Percentiles rank a stretch among this genome's conserved stretches.
These are phyloP conservation scores for Dorcus hopei DNA, from an alignment of 2,888 invertebrate genomes.

Conservation along the genomic window DNA sequence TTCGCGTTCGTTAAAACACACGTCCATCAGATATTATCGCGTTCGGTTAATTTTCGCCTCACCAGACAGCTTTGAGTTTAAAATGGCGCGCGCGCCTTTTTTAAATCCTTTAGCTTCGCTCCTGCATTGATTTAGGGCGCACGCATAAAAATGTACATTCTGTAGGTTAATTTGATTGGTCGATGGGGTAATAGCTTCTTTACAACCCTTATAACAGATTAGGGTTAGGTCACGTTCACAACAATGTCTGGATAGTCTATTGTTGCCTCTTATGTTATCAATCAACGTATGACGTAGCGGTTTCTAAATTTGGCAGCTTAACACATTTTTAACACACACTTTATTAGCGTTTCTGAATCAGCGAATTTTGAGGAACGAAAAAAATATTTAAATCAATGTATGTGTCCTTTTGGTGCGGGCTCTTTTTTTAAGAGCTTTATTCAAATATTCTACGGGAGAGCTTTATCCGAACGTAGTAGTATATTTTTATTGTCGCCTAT, in stretches of 20 bases:
- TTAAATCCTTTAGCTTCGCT: neutral
- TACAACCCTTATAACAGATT: slow-evolving; percentile 26
- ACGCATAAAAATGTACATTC: slow-evolving; percentile 23
- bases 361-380: neutral
- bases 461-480: slow-evolving; percentile 24
- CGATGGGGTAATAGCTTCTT: slow-evolving; percentile 19
- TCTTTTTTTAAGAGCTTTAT: slow-evolving; percentile 16
- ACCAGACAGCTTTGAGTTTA: neutral
- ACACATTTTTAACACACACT: neutral
- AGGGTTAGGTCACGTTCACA: slow-evolving; percentile 29
- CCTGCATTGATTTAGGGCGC: neutral
- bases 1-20: too few species aligned
- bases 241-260: slow-evolving; percentile 26
- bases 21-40: too few species aligned
- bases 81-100: slow-evolving; percentile 1
- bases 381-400: slow-evolving; percentile 1
- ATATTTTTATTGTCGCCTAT: slow-evolving; percentile 30
- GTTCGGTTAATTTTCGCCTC: too few species aligned
- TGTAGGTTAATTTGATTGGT: slow-evolving; percentile 29
- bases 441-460: slow-evolving; percentile 42
- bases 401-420: neutral
- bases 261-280: slow-evolving; percentile 25
- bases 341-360: neutral
- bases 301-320: slow-evolving; percentile 18
- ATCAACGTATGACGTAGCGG: slow-evolving; percentile 30